phyloP scores from a whole-genome alignment of 1,140 invertebrate species.

The Drosophila asahinai region DNA sequence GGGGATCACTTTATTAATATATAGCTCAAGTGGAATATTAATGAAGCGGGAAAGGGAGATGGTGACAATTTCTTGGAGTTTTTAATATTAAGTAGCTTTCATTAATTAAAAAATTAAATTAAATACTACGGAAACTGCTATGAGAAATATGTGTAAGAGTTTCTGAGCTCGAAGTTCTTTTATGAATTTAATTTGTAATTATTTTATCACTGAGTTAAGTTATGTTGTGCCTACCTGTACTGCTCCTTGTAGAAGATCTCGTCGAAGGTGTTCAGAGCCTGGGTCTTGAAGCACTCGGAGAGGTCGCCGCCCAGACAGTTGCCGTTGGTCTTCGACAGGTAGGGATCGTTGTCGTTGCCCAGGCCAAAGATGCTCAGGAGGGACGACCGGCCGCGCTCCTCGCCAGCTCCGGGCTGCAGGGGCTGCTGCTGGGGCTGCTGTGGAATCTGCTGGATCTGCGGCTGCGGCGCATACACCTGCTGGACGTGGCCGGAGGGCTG shows the following conservation, averaged over 20 bases:
- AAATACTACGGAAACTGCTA: not conserved
- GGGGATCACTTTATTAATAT: constrained; percentile 8
- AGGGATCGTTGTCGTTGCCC: constrained; percentile 90
- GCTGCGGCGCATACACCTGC: constrained; percentile 74
- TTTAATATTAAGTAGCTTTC: too few relatives aligned
- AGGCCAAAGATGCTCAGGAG: constrained; percentile 91
- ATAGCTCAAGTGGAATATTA: not conserved
- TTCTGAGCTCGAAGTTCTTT: not conserved
- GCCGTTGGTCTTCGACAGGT: constrained; percentile 89
- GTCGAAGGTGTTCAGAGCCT: constrained; percentile 89
- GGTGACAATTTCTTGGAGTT: not conserved
- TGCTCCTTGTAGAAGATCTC: constrained; percentile 90
- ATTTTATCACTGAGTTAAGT: too few relatives aligned
- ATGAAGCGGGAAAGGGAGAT: not conserved
- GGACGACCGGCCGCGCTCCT: constrained; percentile 83
- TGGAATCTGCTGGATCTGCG: constrained; percentile 41
- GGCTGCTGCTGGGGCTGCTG: constrained; percentile 52
- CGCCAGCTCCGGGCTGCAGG: constrained; percentile 55
- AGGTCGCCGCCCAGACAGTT: constrained; percentile 91
- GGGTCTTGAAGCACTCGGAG: constrained; percentile 92
- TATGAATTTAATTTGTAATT: not conserved
- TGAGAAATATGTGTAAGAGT: too few relatives aligned
- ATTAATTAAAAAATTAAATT: not conserved
- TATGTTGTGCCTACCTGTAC: constrained; percentile 85
- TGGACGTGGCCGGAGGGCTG: constrained; percentile 83